A percentile compares a stretch with the other conserved stretches of the same genome.
phyloP scores from a whole-genome alignment of 2,797 vertebrate species.

The Yasuhikotakia modesta region DNA sequence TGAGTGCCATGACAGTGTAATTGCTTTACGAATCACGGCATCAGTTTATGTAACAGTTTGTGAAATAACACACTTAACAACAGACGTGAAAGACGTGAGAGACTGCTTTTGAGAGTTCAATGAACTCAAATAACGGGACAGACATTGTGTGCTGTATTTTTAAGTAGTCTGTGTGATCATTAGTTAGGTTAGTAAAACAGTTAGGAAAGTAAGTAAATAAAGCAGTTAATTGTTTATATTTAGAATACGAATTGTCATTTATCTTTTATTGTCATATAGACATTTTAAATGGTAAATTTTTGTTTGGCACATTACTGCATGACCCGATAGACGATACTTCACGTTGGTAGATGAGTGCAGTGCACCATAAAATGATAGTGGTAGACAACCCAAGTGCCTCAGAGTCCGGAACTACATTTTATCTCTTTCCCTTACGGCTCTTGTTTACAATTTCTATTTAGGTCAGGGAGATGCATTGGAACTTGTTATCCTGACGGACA shows the following conservation, averaged over 20 bases:
- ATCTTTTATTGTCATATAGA: background rate
- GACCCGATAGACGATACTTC: background rate
- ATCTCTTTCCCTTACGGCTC: conserved; percentile 4
- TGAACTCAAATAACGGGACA: conserved; percentile 5
- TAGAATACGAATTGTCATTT: background rate
- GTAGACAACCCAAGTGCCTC: background rate
- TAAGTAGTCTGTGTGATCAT: background rate
- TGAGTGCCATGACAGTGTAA: conserved; percentile 38
- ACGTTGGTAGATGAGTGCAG: background rate
- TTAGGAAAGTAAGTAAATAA: too few species aligned
- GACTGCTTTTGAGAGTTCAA: background rate
- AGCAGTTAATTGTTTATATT: too few species aligned
- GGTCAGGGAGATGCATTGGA: conserved; percentile 8
- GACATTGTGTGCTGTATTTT: background rate
- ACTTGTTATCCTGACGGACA: conserved; percentile 15
- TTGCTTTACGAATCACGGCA: background rate
- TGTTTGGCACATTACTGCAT: background rate
- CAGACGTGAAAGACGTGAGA: conserved; percentile 10
- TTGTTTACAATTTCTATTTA: conserved; percentile 13
- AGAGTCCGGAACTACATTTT: background rate
- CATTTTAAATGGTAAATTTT: background rate
- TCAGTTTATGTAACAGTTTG: conserved; percentile 22
- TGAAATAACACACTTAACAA: conserved; percentile 16
- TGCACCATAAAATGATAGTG: conserved; percentile 2
- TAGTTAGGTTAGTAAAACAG: too few species aligned